These are phyloP conservation scores for Ploceus nigricollis DNA, from an alignment of 2,113 vertebrate species.

Conservation along the genomic window DNA sequence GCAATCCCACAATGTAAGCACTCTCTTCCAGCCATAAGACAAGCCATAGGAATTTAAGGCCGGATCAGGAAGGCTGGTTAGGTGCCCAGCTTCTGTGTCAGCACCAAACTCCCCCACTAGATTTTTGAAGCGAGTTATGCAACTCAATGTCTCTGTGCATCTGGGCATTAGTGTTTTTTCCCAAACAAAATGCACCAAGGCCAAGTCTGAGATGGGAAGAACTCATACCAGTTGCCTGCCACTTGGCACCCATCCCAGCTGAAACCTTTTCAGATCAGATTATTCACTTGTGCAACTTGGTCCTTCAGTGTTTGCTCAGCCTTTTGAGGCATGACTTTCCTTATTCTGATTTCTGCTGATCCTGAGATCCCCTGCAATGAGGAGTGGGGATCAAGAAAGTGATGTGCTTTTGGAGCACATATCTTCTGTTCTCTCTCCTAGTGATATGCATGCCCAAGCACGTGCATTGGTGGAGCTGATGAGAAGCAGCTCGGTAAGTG, in stretches of 20 bases:
- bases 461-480: conserved; percentile 74
- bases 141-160: neutral
- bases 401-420: neutral
- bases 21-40: neutral
- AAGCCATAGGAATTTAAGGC: neutral
- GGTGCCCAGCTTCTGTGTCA: neutral
- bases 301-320: neutral
- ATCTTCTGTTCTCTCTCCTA: conserved; percentile 35
- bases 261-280: neutral
- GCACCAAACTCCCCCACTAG: neutral
- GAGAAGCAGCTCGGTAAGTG: conserved; percentile 80
- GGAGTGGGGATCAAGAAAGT: neutral
- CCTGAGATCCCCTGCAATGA: neutral
- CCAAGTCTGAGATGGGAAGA: neutral
- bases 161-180: neutral
- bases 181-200: neutral
- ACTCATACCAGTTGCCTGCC: neutral
- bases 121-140: neutral
- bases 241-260: neutral
- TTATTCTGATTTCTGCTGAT: neutral
- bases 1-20: neutral
- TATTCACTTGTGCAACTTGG: neutral
- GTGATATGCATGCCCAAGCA: conserved; percentile 83
- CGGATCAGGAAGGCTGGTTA: neutral
- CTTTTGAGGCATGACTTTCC: neutral